Evolutionary conservation across 2,888 invertebrate genomes (phyloP).

Genomic region (Campoplex capitator): DNA sequence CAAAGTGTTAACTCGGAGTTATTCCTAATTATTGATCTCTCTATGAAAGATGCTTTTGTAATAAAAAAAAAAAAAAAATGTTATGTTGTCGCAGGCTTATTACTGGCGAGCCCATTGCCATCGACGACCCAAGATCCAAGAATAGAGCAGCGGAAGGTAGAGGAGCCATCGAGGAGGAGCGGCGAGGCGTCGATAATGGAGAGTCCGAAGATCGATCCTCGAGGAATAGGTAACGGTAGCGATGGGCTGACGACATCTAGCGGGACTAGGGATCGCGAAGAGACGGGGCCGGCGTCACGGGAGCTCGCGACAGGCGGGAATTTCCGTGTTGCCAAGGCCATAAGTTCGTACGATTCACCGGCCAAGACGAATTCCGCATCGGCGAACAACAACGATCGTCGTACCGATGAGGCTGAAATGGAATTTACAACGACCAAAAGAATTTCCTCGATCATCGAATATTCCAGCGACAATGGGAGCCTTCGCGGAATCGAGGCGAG

Average conservation of each 20-base stretch:
- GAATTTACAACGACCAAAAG: not conserved
- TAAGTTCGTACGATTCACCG: conserved; percentile 74
- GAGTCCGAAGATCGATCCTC: conserved; percentile 29
- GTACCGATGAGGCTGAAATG: no score
- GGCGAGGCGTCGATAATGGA: not conserved
- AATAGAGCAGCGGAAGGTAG: conserved; percentile 19
- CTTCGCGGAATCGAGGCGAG: conserved; percentile 20
- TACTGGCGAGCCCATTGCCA: conserved; percentile 77
- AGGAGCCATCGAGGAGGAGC: not conserved
- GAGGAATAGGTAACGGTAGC: conserved; percentile 13
- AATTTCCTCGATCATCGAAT: not conserved
- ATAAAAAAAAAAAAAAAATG: not conserved
- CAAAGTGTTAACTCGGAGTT: no score
- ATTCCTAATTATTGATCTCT: no score
- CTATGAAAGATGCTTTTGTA: no score
- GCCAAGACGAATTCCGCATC: conserved; percentile 65
- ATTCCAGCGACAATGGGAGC: not conserved
- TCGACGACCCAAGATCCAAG: conserved; percentile 75
- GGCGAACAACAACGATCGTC: conserved; percentile 3
- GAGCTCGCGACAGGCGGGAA: conserved; percentile 52
- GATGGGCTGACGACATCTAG: conserved; percentile 12
- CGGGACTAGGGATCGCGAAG: not conserved
- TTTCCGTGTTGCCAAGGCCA: conserved; percentile 79
- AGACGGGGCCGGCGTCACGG: not conserved
- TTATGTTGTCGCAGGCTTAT: conserved; percentile 20